phyloP scores from a whole-genome alignment of 1,140 invertebrate species.

The Atopsyche davidsoni region DNA sequence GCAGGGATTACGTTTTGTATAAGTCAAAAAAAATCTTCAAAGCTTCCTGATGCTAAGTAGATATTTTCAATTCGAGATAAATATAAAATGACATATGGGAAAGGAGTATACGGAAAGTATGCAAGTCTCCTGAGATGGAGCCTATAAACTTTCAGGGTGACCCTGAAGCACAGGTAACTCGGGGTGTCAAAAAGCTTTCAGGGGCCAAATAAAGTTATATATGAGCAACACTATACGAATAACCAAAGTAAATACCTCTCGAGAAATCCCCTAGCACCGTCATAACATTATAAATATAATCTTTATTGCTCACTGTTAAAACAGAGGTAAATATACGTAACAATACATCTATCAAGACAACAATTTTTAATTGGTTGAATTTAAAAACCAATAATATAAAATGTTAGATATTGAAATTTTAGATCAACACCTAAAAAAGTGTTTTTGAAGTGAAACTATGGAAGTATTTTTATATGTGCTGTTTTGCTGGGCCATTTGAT shows the following conservation, averaged over 20 bases:
- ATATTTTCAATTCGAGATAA: slow-evolving; percentile 2
- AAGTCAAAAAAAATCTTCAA: background rate
- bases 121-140: background rate
- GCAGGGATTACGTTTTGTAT: background rate
- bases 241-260: slow-evolving; percentile 2
- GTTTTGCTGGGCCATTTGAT: too few relatives aligned
- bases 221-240: slow-evolving; percentile 1
- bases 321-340: background rate
- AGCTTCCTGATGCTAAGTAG: too few relatives aligned
- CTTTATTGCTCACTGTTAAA: background rate
- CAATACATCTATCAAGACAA: background rate
- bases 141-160: too few relatives aligned
- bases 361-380: background rate
- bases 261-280: background rate
- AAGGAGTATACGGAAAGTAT: background rate
- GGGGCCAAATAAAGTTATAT: slow-evolving; percentile 5
- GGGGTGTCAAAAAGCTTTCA: slow-evolving; percentile 9
- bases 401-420: too few relatives aligned
- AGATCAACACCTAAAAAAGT: too few relatives aligned
- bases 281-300: slow-evolving; percentile 3
- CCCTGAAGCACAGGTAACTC: too few relatives aligned
- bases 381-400: background rate
- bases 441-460: too few relatives aligned
- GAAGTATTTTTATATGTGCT: too few relatives aligned
- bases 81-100: background rate